Base-by-base conservation (phyloP, 2,797 vertebrate species). In the Dermochelys coriacea region DNA sequence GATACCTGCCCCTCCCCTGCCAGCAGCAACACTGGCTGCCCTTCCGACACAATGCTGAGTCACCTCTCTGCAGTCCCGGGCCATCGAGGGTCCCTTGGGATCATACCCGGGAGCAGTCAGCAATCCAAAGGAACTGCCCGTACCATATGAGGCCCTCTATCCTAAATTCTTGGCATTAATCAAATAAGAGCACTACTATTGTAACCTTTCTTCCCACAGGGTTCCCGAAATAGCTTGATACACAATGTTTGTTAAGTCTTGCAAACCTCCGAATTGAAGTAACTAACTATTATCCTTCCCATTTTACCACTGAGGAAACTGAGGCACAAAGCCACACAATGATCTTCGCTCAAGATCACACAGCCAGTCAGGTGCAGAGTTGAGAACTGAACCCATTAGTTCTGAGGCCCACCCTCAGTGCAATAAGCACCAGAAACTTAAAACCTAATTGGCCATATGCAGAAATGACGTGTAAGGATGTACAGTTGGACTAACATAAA, bases 41-140 rank as follows among this genome's bases (percentile, higher is more conserved):
- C 55, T 77, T 54, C 45, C 64, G 18, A 81, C 5, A 1, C 55
- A 14, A 0, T 54, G 50, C 27, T 1, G 0, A 31, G 19, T 31
- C 51, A 49, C 50, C 34, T 18, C 50, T 31, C 18, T 34, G 82
- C 25, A 6, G 21, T 15, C 52, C 29, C 59, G 1, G 37, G 8
- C 45, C 50, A 16, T 34, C 77, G 86, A 34, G 45, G 2, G 9
- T 27, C 78, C 14, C 12, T n/a, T 68, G 77, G 59, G 0, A 45
- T 57, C 52, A 37, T 55, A 25, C 37, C 25, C 1, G 3, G 15
- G 18, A 34, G 49, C 80, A 50, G 79, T 23, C 31, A 47, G 59
- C 29, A 52, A 54, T 23, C 8, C 4, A 51, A 75, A 50, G 50
- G 25, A 25, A 15, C 27, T 49, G 21, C 34, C 27, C 34, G 3